A percentile compares a stretch with the other conserved stretches of the same genome.
phyloP scores from a whole-genome alignment of 2,888 invertebrate species.

The Aphodius sticticus region DNA sequence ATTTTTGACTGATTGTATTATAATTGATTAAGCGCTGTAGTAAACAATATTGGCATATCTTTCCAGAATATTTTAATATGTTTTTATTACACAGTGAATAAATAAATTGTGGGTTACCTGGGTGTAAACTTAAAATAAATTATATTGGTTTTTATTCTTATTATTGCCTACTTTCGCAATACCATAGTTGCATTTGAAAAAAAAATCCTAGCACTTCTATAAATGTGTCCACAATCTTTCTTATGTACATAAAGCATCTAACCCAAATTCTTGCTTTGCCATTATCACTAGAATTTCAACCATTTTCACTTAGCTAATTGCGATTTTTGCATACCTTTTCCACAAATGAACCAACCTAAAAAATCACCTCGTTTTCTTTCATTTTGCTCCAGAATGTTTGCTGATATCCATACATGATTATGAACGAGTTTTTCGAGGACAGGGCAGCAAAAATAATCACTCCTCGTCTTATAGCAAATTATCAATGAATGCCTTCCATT shows the following conservation, averaged over 20 bases:
- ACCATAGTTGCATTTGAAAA: not conserved
- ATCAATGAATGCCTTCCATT: conserved; percentile 13
- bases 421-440: no score
- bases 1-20: no score
- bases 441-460: no score
- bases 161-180: not conserved
- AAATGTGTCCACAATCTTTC: not conserved
- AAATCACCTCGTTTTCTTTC: not conserved
- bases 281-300: not conserved
- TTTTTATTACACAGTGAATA: no score
- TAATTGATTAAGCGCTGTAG: no score
- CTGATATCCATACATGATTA: no score
- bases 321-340: not conserved
- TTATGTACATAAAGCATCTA: not conserved
- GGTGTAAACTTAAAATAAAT: no score
- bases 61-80: no score
- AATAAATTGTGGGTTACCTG: no score
- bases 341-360: not conserved
- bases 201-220: not conserved
- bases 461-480: not conserved
- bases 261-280: not conserved
- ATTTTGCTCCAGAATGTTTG: not conserved
- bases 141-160: no score
- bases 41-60: no score
- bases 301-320: not conserved